phyloP scores from a whole-genome alignment of 2,888 invertebrate genomes.

The Sicus ferrugineus region DNA sequence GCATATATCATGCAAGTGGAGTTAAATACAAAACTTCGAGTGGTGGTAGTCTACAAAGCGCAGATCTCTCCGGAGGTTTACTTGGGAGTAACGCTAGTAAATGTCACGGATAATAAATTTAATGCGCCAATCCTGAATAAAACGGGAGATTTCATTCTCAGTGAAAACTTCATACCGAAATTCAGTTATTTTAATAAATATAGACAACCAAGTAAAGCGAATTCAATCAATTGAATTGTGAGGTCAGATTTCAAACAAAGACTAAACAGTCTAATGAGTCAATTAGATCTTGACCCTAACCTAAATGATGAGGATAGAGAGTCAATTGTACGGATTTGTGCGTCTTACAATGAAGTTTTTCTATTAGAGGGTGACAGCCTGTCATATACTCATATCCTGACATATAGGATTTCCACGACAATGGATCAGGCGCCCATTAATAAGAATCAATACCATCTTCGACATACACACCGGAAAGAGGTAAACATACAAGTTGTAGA shows the following conservation, averaged over 20 bases:
- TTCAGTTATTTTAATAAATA: too few species aligned
- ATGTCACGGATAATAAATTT: not conserved
- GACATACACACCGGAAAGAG: not conserved
- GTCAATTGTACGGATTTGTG: not conserved
- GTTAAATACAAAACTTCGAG: too few species aligned
- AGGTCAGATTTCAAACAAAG: too few species aligned
- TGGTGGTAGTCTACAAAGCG: too few species aligned
- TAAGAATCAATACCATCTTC: constrained; percentile 11
- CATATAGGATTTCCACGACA: not conserved
- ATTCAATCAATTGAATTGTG: too few species aligned
- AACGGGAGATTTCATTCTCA: too few species aligned
- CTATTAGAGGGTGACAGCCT: not conserved
- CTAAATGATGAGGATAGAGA: not conserved
- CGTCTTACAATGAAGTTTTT: not conserved
- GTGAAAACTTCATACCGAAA: too few species aligned
- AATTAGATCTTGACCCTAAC: not conserved
- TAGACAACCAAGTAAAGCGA: too few species aligned
- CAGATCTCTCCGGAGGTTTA: too few species aligned
- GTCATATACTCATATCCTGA: not conserved
- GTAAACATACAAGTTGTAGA: not conserved
- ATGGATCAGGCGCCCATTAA: constrained; percentile 16
- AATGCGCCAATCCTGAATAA: not conserved
- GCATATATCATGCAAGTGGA: too few species aligned
- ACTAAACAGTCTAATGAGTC: too few species aligned
- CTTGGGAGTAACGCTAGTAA: not conserved